Percentiles rank a stretch among this genome's conserved stretches.
phyloP scores from a whole-genome alignment of 2,888 invertebrate genomes.

The Acrocera orbiculus region DNA sequence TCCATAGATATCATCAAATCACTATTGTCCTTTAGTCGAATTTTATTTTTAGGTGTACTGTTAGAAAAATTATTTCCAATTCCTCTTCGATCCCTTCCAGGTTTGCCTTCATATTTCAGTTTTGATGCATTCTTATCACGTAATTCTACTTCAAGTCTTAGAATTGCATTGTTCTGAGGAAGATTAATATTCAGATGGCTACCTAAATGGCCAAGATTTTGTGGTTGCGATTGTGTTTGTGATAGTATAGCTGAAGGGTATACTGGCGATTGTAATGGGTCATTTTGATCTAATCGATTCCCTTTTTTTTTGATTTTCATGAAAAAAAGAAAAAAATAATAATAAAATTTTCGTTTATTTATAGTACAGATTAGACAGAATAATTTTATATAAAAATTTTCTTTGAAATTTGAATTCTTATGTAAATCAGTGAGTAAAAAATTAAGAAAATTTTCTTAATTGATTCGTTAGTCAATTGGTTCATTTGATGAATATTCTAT shows the following conservation, averaged over 20 bases:
- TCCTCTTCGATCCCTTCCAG: constrained; percentile 31
- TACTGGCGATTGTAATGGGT: constrained; percentile 5
- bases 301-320: too few species aligned
- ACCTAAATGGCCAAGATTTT: constrained; percentile 10
- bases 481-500: too few species aligned
- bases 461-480: too few species aligned
- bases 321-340: too few species aligned
- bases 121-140: constrained; percentile 32
- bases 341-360: too few species aligned
- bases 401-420: too few species aligned
- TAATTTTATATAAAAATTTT: too few species aligned
- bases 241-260: not conserved
- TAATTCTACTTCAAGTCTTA: constrained; percentile 32
- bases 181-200: constrained; percentile 33
- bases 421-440: too few species aligned
- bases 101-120: constrained; percentile 26
- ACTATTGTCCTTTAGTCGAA: constrained; percentile 25
- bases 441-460: too few species aligned
- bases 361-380: too few species aligned
- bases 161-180: constrained; percentile 29
- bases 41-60: constrained; percentile 9
- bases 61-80: constrained; percentile 26
- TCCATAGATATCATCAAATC: constrained; percentile 47
- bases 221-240: too few species aligned
- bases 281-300: constrained; percentile 9